Evolutionary conservation across 2,797 vertebrate species (phyloP), one percentile per base, ranked within the genome.

Genomic region (Sciaenops ocellatus): DNA sequence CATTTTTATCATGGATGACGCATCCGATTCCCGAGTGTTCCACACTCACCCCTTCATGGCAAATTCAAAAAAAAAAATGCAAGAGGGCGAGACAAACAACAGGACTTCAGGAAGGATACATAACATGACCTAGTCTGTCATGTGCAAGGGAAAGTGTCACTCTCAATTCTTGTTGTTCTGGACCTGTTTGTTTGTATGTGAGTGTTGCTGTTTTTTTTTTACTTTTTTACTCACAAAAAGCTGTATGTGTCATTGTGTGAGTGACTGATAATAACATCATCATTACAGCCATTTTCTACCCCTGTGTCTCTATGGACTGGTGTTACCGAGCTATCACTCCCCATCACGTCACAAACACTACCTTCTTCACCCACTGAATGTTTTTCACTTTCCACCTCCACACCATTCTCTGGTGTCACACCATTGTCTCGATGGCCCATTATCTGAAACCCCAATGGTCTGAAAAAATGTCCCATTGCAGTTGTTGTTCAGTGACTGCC

Each of bases 1-100:
- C 47, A 0, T 69, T 85, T 72, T 82, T 56, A 55, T 20, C 76
- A 66, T 1, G 54, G 77, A 65, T 83, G 80, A 85, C 28, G 20
- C 18, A 34, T 69, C 46, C 18, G 30, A 76, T 56, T 70, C 71
- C 70, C 1, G 3, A 55, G 22, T 0, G 26, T 69, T 75, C 22
- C 42, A 24, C 24, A 22, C 64, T 47, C 42, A 6, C 5, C 22
- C 24, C 22, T 47, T 20, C 3, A 4, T 22, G 15, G 34, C 9
- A 76, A 63, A n/a, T 73, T 48, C 68, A 9, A 13, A 10, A 3
- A 3, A 34, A 20, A 48, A 41, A 66, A 51, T 54, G 18, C 26
- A 66, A 46, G 24, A 17, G 22, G n/a, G 30, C 24, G 30, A 74
- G 15, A 68, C 34, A 67, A 69, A 62, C 9, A 24, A 59, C 59